Evolutionary conservation across 1,140 invertebrate species (phyloP).

Genomic region (Achatina immaculata): DNA sequence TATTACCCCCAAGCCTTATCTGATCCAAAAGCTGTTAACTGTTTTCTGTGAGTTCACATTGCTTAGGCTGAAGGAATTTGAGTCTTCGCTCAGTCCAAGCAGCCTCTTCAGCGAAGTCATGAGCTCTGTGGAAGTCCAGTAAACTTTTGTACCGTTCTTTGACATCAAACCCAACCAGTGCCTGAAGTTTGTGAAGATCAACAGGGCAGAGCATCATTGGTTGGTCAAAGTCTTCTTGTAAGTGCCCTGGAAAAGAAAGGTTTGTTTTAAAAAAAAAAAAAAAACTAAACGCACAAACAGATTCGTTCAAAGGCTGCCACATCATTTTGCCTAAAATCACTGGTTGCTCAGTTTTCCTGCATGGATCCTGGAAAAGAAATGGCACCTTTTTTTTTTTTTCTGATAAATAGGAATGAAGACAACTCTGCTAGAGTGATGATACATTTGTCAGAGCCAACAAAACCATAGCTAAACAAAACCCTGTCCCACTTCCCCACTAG

Average conservation of each 20-base stretch:
- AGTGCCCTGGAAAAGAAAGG: conserved; percentile 46
- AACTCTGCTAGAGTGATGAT: no score
- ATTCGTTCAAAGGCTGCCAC: no score
- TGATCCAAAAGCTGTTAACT: no score
- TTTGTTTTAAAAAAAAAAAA: not conserved
- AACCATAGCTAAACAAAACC: no score
- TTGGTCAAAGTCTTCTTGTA: conserved; percentile 64
- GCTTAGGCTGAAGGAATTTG: conserved; percentile 38
- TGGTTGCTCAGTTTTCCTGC: no score
- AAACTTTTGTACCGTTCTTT: conserved; percentile 53
- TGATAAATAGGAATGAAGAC: no score
- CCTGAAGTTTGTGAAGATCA: conserved; percentile 64
- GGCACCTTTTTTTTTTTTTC: no score
- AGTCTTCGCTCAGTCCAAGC: conserved; percentile 57
- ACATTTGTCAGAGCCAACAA: no score
- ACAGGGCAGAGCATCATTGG: conserved; percentile 68
- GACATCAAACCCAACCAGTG: conserved; percentile 59
- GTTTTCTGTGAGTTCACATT: no score
- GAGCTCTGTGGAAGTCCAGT: conserved; percentile 55
- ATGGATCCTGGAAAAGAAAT: no score
- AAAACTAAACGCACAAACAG: not conserved
- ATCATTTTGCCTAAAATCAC: not conserved
- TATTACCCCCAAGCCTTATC: no score
- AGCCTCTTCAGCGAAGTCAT: conserved; percentile 52
- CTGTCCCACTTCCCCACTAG: no score